Base-by-base conservation (phyloP, 2,797 vertebrate species). In the Triplophysa yarkandensis region DNA sequence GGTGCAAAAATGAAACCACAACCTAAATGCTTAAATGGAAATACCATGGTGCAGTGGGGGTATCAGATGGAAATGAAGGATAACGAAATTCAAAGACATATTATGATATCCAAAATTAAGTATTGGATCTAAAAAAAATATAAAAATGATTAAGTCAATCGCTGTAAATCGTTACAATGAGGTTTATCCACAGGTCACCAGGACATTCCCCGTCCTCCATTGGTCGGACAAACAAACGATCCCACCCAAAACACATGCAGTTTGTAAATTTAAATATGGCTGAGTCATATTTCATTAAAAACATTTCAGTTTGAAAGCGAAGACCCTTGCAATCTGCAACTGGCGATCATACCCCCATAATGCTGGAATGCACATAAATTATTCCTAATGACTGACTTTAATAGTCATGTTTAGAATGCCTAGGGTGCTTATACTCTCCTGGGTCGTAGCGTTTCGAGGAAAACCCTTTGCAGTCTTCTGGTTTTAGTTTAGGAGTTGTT, bases 381-480 rank as follows among this genome's bases (percentile, higher is more conserved):
- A 58, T 58, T n/a, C 8, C 48, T 54, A 23, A 68, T 0, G 7
- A 17, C 13, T 69, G 25, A 69, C 39, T 21, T 25, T 13, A 60
- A n/a, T 27, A 14, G 21, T 62, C 6, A 11, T 62, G 69, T 39
- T 71, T 71, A 36, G 14, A 48, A 62, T 71, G 5, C 3, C 27
- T 13, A 10, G 27, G 41, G 27, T 34, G 43, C 36, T 62, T 62
- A 17, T 50, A 11, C 11, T 71, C 10, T 48, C 30, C 25, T 50
- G 30, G 21, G 34, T 27, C 16, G 2, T 4, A 23, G 54, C 6
- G 6, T 52, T 52, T 58, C 58, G 4, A 10, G 34, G 21, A 74
- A 54, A 71, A 39, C n/a, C 68, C 50, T 55, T 68, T 73, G 8
- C 8, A 43, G 41, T 62, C 57, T 52, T 77, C 68, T 76, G 36